A percentile compares a stretch with the other conserved stretches of the same genome.
Evolutionary conservation across 2,113 vertebrate genomes (phyloP).

Genomic region (Morone chrysops): DNA sequence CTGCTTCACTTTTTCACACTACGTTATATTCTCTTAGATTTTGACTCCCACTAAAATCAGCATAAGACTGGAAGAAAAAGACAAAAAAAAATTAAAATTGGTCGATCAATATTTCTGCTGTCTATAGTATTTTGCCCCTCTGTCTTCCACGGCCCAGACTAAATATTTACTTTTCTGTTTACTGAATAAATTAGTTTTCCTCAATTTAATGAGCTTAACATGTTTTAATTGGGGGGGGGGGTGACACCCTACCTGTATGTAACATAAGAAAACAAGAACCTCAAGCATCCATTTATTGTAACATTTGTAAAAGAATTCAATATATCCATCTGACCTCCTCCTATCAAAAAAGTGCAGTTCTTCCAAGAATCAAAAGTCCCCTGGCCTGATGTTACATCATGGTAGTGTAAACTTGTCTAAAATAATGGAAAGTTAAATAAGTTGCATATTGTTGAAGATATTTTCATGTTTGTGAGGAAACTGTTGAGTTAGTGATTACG

Average conservation of each 20-base stretch:
- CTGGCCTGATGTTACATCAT: neutral
- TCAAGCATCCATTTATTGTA: slow-evolving; percentile 8
- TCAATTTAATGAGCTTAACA: neutral
- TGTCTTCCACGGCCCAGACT: neutral
- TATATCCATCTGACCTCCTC: neutral
- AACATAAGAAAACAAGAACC: neutral
- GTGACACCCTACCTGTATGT: neutral
- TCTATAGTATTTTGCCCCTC: neutral
- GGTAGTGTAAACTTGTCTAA: neutral
- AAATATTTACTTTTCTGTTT: slow-evolving; percentile 41
- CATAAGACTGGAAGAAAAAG: no score
- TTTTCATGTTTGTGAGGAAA: neutral
- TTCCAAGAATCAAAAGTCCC: neutral
- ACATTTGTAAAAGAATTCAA: neutral
- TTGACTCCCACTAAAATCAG: no score
- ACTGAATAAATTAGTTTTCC: neutral
- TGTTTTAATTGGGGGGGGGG: neutral
- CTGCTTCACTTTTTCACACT: neutral
- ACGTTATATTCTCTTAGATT: neutral
- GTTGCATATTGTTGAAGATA: slow-evolving; percentile 14
- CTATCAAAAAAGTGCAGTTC: neutral
- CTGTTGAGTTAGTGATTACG: neutral
- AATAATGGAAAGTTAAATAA: neutral
- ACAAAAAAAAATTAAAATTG: no score
- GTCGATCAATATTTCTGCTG: neutral